Evolutionary conservation across 2,797 vertebrate genomes (phyloP), one percentile per base, ranked within the genome.

Genomic region (Cirrhinus molitorella): DNA sequence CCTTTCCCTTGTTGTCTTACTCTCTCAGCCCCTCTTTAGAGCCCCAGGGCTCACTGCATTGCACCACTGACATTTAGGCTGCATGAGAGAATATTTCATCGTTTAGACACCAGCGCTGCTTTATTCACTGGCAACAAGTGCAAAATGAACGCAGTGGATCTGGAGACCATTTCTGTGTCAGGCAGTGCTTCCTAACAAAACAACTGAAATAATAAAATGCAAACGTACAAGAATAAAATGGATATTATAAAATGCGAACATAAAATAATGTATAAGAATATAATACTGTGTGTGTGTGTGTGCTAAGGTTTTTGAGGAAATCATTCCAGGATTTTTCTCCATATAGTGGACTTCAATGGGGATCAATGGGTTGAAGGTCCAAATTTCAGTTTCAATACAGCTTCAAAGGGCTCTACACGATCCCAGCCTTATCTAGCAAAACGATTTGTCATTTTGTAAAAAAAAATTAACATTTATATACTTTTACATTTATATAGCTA

Each of bases 41-140:
- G 37, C 63, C 40, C 61, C 1, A 47, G 61, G 49, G 72, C 71
- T 75, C 14, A 63, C 72, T 76, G 81, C 81, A 83, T 74, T 76
- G 57, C 80, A 78, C 51, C 40, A 51, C 3, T 65, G 53, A 82
- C 57, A 83, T 79, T 86, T 77, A 49, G 75, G 67, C 66, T 65
- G 76, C 59, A 70, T 49, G 6, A 65, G 76, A 65, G 19, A 28
- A 79, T 75, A 57, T 83, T 65, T 75, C 51, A 68, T 71, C n/a
- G 80, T 70, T 73, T 28, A 75, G 55, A 40, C 45, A 37, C 45
- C 9, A 65, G 40, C n/a, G 40, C 25, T 47, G 47, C 16, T 53
- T 72, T 61, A 49, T 23, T 55, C 68, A n/a, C 19, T 72, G 45
- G 71, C 57, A 81, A 65, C 25, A 74, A 82, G 67, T 47, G 40